A percentile compares a stretch with the other conserved stretches of the same genome.
These are phyloP conservation scores for Himalopsyche anomala DNA, from an alignment of 2,888 invertebrate genomes.

Conservation along the genomic window DNA sequence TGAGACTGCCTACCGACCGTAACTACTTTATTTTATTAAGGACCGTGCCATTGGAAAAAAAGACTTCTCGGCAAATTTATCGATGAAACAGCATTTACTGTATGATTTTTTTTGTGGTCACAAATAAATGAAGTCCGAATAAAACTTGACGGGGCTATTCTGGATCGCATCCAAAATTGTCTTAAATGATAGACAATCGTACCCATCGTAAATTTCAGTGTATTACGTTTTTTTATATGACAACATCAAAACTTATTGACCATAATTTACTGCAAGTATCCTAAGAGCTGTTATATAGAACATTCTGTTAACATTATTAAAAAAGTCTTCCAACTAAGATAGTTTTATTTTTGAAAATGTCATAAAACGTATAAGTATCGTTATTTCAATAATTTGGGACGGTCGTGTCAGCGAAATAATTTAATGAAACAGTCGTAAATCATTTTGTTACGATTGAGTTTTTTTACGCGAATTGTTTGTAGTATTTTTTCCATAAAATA, in stretches of 20 bases:
- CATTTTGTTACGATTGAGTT: not conserved
- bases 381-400: not conserved
- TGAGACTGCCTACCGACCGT: conserved; percentile 39
- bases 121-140: conserved; percentile 38
- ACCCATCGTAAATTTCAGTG: not conserved
- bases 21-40: conserved; percentile 45
- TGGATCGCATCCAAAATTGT: conserved; percentile 23
- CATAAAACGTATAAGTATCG: not conserved
- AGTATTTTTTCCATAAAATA: not conserved
- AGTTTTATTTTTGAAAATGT: conserved; percentile 7
- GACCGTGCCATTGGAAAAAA: conserved; percentile 39
- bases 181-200: conserved; percentile 32
- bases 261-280: not conserved
- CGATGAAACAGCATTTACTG: conserved; percentile 49
- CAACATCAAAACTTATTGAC: conserved; percentile 19
- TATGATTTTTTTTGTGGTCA: conserved; percentile 41
- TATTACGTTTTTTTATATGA: conserved; percentile 1
- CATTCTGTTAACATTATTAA: not conserved
- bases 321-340: not conserved
- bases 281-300: not conserved
- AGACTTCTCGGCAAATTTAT: conserved; percentile 54
- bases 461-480: not conserved
- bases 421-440: conserved; percentile 19
- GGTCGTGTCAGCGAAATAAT: not conserved
- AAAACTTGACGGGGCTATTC: not conserved